Percentiles rank a stretch among this genome's conserved stretches.
Conservation (phyloP, 2,888 invertebrate genomes). For the Melanophora roralis region DNA sequence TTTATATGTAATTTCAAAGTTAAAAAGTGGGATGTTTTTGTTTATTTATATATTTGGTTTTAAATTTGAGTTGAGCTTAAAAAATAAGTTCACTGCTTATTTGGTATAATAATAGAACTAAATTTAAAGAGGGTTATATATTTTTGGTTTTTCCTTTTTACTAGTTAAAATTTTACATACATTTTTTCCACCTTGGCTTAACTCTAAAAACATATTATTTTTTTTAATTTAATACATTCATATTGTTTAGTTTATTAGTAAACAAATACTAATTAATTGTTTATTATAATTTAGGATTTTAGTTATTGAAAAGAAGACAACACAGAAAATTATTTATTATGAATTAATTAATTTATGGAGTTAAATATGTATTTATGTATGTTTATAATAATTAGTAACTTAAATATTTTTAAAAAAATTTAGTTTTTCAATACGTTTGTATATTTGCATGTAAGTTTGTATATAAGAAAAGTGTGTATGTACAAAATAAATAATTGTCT, state of each 20-base stretch:
- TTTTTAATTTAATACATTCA: conserved; percentile 51
- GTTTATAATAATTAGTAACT: conserved; percentile 43
- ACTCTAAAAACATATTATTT: conserved; percentile 50
- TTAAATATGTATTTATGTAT: conserved; percentile 44
- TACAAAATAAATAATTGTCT: conserved; percentile 45
- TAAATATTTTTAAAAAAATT: conserved; percentile 18
- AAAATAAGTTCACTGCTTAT: conserved; percentile 47
- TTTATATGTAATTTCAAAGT: conserved; percentile 49
- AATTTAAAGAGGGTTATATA: conserved; percentile 14
- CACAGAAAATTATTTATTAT: conserved; percentile 28
- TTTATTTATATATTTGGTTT: no score
- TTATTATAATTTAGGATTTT: conserved; percentile 18
- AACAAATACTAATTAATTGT: not conserved
- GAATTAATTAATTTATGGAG: conserved; percentile 2
- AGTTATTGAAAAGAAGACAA: conserved; percentile 47
- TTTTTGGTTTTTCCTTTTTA: conserved; percentile 13
- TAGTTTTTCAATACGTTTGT: no score
- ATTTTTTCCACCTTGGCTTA: conserved; percentile 27
- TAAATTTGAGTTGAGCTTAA: conserved; percentile 35
- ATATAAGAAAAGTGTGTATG: no score
- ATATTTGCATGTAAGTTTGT: conserved; percentile 8
- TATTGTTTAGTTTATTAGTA: conserved; percentile 23
- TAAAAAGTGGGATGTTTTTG: conserved; percentile 19
- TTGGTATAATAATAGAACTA: conserved; percentile 27
- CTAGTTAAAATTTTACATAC: conserved; percentile 56